Conservation (phyloP, 2,888 invertebrate species). For the Stenodera caucasica region DNA sequence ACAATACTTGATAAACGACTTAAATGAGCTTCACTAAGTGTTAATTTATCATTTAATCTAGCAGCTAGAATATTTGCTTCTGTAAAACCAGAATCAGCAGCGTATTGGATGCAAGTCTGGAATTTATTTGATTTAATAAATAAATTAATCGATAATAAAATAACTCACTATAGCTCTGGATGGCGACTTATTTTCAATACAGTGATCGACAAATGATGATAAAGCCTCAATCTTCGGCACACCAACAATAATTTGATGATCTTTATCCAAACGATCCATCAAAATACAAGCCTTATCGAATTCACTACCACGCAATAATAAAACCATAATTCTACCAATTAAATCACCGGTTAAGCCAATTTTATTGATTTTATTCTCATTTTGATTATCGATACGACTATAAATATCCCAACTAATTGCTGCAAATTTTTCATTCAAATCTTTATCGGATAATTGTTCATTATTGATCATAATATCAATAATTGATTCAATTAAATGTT, state of each 20-base stretch:
- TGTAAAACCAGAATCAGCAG: slow-evolving; percentile 60
- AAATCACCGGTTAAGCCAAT: slow-evolving; percentile 63
- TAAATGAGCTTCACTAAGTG: slow-evolving; percentile 58
- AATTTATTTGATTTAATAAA: slow-evolving; percentile 36
- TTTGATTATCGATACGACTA: slow-evolving; percentile 58
- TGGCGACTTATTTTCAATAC: slow-evolving; percentile 58
- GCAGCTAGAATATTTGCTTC: slow-evolving; percentile 55
- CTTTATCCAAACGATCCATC: slow-evolving; percentile 59
- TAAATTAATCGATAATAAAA: neutral
- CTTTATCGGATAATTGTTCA: slow-evolving; percentile 43
- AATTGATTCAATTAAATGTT: slow-evolving; percentile 61
- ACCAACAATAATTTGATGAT: slow-evolving; percentile 61
- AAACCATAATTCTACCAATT: slow-evolving; percentile 62
- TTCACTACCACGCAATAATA: slow-evolving; percentile 56
- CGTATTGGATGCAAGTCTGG: slow-evolving; percentile 62
- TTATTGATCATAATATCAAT: slow-evolving; percentile 65
- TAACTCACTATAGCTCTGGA: slow-evolving; percentile 59
- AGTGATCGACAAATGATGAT: slow-evolving; percentile 59
- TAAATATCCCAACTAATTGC: slow-evolving; percentile 63
- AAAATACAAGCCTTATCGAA: slow-evolving; percentile 60
- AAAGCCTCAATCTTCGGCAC: slow-evolving; percentile 59
- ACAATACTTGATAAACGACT: slow-evolving; percentile 58
- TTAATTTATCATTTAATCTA: slow-evolving; percentile 50
- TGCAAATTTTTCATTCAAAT: slow-evolving; percentile 56
- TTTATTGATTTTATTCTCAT: slow-evolving; percentile 45